phyloP scores from a whole-genome alignment of 2,113 vertebrate species.

The Nothocercus julius region DNA sequence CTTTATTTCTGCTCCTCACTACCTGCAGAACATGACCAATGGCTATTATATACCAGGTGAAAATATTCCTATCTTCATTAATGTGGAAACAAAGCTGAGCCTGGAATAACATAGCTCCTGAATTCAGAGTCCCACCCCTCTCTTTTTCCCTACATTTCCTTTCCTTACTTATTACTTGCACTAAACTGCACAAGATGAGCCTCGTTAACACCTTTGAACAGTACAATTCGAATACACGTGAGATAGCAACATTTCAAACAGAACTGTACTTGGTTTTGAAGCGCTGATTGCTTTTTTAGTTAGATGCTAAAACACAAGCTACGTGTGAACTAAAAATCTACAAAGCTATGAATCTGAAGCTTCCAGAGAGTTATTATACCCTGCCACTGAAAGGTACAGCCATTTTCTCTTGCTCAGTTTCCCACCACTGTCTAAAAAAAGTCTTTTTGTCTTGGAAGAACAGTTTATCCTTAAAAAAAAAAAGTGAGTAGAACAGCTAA shows the following conservation, averaged over 20 bases:
- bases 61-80: neutral
- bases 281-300: too few species aligned
- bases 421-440: too few species aligned
- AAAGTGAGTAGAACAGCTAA: neutral
- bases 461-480: too few species aligned
- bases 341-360: too few species aligned
- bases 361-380: too few species aligned
- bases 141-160: neutral
- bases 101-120: neutral
- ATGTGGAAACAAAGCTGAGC: neutral
- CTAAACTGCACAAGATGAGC: neutral
- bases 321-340: too few species aligned
- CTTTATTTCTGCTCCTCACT: neutral
- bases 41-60: neutral
- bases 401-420: too few species aligned
- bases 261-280: too few species aligned
- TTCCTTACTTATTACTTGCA: neutral
- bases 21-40: neutral
- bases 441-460: too few species aligned
- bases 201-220: neutral
- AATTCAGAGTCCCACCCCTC: neutral
- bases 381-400: too few species aligned
- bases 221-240: neutral
- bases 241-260: neutral
- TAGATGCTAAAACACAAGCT: too few species aligned